Conservation (phyloP, 2,888 invertebrate species). For the Euphydryas editha region DNA sequence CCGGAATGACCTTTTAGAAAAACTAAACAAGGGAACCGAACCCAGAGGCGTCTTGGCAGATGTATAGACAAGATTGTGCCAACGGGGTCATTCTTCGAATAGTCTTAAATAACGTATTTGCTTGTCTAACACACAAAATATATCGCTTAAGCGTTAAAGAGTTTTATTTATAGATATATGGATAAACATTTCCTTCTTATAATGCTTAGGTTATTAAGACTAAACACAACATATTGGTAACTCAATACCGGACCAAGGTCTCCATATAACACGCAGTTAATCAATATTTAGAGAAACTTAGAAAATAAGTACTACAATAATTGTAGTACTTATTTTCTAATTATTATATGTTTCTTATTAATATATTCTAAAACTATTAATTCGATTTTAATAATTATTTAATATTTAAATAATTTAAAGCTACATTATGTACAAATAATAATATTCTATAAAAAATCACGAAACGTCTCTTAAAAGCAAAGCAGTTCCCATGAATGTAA, state of each 20-base stretch:
- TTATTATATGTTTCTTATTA: too few species aligned
- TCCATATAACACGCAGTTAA: too few species aligned
- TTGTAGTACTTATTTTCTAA: too few species aligned
- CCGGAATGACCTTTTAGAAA: conserved; percentile 37
- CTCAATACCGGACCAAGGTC: neutral
- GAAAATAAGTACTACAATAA: too few species aligned
- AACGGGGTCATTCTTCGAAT: conserved; percentile 33
- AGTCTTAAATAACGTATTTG: conserved; percentile 28
- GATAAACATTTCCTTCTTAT: conserved; percentile 20
- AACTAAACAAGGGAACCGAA: conserved; percentile 36
- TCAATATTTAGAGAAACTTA: too few species aligned
- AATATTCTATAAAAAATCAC: too few species aligned
- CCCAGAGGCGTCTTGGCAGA: conserved; percentile 39
- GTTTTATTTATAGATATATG: conserved; percentile 18
- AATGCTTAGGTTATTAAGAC: neutral
- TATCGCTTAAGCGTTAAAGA: conserved; percentile 18
- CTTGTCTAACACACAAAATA: conserved; percentile 30
- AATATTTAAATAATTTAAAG: too few species aligned
- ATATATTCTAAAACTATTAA: too few species aligned
- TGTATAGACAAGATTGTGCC: conserved; percentile 31
- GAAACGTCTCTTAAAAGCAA: too few species aligned
- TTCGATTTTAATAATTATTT: too few species aligned
- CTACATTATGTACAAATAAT: too few species aligned
- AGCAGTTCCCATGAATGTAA: too few species aligned
- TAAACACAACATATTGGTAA: neutral